Base-by-base conservation (phyloP, 2,888 invertebrate genomes). In the Drosophila cognata region DNA sequence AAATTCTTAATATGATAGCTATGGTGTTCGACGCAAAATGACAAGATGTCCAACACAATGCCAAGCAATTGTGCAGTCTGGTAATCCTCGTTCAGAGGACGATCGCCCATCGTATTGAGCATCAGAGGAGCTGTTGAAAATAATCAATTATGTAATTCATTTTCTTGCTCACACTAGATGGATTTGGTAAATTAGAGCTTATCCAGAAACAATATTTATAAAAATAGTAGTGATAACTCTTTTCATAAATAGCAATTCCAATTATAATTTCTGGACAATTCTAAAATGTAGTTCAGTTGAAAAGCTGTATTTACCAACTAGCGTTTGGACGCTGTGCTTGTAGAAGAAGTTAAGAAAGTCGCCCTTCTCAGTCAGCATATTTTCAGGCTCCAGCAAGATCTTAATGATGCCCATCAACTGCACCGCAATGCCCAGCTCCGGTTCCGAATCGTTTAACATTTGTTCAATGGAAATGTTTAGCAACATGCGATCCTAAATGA, bases 11-110 rank as follows among this genome's bases (percentile, higher is more conserved):
- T 99, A 94, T 99, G 98, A 94, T 98, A 99, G 70, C 98, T 97
- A 94, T 99, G 99, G 94, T 99, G 99, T 93, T 99, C 99, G 57
- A 99, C 98, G 94, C 99, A 99, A 94, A 99, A 99, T 48, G 99
- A 97, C 80, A 99, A 94, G 86, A 99, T 95, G 93, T 99, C 99
- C 89, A 99, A 94, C 77, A 99, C 98, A 83, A 99, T 95, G 65
- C 98, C 98, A 80, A 99, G 94, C 78, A 99, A 95, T 94, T 99
- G 99, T 82, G 99, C 99, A 64, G 98, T 98, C 94, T 98, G 97
- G 93, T 99, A 99, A 94, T 99, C 99, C 94, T 99, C 99, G 92
- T 96, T 96, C 76, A 96, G 96, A 7, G 98, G 98, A 90, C 96
- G 96, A 89, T 98, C 98, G 74, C 97, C 97, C 21, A 96, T 96